phyloP scores from a whole-genome alignment of 2,888 invertebrate genomes.

The Hylaea fasciaria region DNA sequence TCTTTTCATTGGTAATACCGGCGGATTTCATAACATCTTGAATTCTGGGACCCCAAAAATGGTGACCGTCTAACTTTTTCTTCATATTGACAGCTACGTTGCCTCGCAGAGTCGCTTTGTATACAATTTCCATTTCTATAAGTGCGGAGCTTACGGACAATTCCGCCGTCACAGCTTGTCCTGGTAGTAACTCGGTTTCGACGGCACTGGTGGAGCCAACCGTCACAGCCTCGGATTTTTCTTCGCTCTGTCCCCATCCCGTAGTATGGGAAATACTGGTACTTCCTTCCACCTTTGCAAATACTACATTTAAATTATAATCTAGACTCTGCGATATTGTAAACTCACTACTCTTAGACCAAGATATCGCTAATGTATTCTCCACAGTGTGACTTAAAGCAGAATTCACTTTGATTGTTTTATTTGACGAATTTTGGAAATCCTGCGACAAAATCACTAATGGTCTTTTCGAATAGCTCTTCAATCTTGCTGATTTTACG shows the following conservation, averaged over 20 bases:
- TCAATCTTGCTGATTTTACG: constrained; percentile 58
- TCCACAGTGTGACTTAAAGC: constrained; percentile 69
- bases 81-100: constrained; percentile 68
- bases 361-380: constrained; percentile 64
- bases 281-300: constrained; percentile 59
- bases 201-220: constrained; percentile 63
- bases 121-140: constrained; percentile 64
- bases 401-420: constrained; percentile 68
- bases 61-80: constrained; percentile 57
- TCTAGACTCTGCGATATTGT: constrained; percentile 63
- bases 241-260: constrained; percentile 64
- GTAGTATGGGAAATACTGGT: constrained; percentile 64
- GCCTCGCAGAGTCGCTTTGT: constrained; percentile 60
- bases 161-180: constrained; percentile 64
- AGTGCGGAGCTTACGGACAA: constrained; percentile 62
- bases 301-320: constrained; percentile 64
- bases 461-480: constrained; percentile 48
- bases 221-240: constrained; percentile 61
- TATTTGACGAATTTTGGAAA: constrained; percentile 65
- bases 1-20: constrained; percentile 56
- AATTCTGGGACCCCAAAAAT: constrained; percentile 67
- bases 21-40: constrained; percentile 59
- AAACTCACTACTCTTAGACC: constrained; percentile 60
- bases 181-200: constrained; percentile 66
- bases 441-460: constrained; percentile 60